These are phyloP conservation scores for Cardinalis cardinalis DNA, from an alignment of 2,113 vertebrate genomes.

Conservation along the genomic window DNA sequence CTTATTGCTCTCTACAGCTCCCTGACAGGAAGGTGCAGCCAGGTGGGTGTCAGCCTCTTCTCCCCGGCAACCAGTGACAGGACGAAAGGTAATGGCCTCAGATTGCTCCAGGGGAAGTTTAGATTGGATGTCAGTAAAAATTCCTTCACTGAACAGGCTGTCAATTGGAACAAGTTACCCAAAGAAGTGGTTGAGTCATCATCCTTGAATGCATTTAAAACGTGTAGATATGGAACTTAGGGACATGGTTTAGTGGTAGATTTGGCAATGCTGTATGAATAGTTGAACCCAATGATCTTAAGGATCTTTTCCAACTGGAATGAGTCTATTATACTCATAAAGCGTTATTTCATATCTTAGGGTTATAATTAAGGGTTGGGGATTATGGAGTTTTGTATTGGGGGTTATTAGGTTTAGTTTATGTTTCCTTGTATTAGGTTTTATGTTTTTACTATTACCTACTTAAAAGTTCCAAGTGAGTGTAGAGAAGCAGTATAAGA, in stretches of 20 bases:
- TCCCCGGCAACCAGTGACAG: background rate
- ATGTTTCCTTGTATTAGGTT: background rate
- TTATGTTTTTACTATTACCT: background rate
- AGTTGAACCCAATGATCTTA: background rate
- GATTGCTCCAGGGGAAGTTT: background rate
- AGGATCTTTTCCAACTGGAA: background rate
- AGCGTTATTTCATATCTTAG: background rate
- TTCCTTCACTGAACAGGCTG: accelerated
- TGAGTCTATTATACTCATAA: background rate
- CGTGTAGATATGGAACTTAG: background rate
- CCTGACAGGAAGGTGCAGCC: background rate
- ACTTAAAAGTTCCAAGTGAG: background rate
- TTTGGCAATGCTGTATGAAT: background rate
- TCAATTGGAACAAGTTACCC: background rate
- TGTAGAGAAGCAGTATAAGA: background rate
- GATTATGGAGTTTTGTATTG: background rate
- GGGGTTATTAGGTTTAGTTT: background rate
- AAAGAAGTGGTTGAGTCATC: background rate
- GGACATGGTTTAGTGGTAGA: background rate
- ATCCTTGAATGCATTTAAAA: background rate
- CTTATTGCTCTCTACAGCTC: accelerated
- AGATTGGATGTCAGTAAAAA: background rate
- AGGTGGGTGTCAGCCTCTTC: accelerated
- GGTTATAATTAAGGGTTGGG: background rate
- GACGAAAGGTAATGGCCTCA: background rate